Conservation (phyloP, 2,888 invertebrate genomes). For the Archaeoteleia sp. region DNA sequence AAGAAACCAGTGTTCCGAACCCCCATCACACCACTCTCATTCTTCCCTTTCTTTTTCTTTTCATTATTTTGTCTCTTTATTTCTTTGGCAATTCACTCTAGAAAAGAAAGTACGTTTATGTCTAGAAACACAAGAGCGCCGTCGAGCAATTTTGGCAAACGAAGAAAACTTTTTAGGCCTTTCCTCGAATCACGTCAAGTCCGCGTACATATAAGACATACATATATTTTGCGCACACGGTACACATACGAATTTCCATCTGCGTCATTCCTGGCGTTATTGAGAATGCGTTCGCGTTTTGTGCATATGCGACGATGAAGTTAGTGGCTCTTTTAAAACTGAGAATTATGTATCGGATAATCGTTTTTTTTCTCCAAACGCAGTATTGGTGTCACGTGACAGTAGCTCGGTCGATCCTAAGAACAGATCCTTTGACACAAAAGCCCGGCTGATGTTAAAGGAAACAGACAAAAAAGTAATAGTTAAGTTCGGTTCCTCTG, state of each 20-base stretch:
- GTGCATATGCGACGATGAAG: conserved; percentile 28
- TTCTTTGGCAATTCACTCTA: too few relatives aligned
- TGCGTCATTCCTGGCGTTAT: conserved; percentile 7
- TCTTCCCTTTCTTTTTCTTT: neutral
- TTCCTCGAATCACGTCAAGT: conserved; percentile 33
- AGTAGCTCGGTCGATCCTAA: conserved; percentile 51
- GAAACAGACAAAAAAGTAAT: too few relatives aligned
- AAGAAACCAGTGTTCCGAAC: conserved; percentile 37
- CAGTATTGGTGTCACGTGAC: conserved; percentile 55
- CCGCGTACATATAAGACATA: conserved; percentile 20
- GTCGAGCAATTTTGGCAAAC: conserved; percentile 31
- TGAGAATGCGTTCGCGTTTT: conserved; percentile 25
- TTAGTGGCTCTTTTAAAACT: conserved; percentile 27
- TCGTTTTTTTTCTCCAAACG: conserved; percentile 47
- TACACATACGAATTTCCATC: conserved; percentile 17
- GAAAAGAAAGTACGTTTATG: neutral
- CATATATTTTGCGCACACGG: conserved; percentile 21
- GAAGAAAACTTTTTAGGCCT: conserved; percentile 38
- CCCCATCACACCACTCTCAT: conserved; percentile 7
- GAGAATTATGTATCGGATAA: conserved; percentile 37
- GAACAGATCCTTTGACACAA: too few relatives aligned
- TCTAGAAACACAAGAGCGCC: neutral
- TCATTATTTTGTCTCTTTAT: too few relatives aligned
- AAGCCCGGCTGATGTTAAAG: too few relatives aligned
- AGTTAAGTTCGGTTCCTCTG: too few relatives aligned